These are phyloP conservation scores for Chascanopsetta lugubris DNA, from an alignment of 2,113 vertebrate species.

Conservation along the genomic window DNA sequence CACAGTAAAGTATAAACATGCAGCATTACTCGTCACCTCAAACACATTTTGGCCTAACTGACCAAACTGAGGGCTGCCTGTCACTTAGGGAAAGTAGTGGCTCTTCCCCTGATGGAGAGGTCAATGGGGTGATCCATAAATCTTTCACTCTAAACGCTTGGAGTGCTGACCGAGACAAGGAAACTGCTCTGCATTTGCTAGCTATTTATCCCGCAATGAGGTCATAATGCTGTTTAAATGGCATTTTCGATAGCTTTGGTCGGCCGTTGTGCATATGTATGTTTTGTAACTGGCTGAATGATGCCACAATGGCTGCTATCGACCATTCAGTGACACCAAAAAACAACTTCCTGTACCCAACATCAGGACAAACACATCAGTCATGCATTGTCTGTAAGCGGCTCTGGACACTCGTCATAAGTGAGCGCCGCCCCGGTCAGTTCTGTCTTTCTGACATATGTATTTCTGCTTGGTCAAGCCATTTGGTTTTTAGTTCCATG, in stretches of 20 bases:
- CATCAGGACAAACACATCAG: slow-evolving; percentile 8
- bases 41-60: background rate
- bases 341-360: slow-evolving; percentile 3
- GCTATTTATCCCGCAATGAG: background rate
- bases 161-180: background rate
- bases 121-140: background rate
- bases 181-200: background rate
- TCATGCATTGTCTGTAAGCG: slow-evolving; percentile 13
- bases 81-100: background rate
- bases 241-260: background rate
- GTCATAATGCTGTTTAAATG: slow-evolving; percentile 8
- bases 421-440: slow-evolving; percentile 54
- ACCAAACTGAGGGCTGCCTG: background rate
- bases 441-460: too few species aligned
- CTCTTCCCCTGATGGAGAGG: background rate
- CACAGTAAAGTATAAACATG: too few species aligned
- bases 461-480: slow-evolving; percentile 68
- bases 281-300: background rate
- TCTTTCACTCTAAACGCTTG: background rate
- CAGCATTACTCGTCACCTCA: background rate
- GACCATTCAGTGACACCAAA: background rate
- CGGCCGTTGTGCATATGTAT: background rate
- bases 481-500: slow-evolving; percentile 72
- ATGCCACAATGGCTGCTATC: background rate
- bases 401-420: slow-evolving; percentile 43